Conservation (phyloP, 2,797 vertebrate species). For the Phaenicophaeus curvirostris region DNA sequence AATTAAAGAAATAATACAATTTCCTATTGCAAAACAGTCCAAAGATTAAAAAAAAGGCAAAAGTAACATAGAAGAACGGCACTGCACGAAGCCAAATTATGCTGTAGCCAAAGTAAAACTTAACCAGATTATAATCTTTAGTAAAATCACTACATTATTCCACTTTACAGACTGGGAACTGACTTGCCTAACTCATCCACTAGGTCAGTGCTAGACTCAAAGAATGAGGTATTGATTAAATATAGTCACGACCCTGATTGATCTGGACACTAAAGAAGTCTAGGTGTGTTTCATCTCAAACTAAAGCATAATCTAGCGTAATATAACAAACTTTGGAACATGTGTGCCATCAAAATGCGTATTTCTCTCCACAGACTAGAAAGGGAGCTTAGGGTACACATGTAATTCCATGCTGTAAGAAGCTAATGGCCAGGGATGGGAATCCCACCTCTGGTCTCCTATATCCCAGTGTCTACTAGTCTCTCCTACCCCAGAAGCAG, state of each 20-base stretch:
- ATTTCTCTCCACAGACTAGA: neutral
- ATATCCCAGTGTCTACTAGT: neutral
- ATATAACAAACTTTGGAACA: neutral
- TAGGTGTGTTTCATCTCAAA: neutral
- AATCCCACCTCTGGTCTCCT: neutral
- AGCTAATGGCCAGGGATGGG: neutral
- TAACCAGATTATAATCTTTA: neutral
- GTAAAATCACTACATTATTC: neutral
- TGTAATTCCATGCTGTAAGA: neutral
- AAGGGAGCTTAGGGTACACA: neutral
- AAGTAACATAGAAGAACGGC: neutral
- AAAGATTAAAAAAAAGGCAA: slow-evolving; percentile 38
- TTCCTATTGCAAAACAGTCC: slow-evolving; percentile 36
- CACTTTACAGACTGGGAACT: neutral
- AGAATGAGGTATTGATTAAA: neutral
- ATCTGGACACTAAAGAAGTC: neutral
- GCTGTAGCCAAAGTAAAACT: neutral
- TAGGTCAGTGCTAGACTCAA: neutral
- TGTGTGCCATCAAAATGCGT: neutral
- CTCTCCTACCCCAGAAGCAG: neutral
- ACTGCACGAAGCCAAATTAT: neutral
- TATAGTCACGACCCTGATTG: neutral
- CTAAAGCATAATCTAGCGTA: neutral
- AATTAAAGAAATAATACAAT: slow-evolving; percentile 39
- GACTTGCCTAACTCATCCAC: neutral